These are phyloP conservation scores for Colaptes auratus DNA, from an alignment of 2,113 vertebrate genomes.

Conservation along the genomic window DNA sequence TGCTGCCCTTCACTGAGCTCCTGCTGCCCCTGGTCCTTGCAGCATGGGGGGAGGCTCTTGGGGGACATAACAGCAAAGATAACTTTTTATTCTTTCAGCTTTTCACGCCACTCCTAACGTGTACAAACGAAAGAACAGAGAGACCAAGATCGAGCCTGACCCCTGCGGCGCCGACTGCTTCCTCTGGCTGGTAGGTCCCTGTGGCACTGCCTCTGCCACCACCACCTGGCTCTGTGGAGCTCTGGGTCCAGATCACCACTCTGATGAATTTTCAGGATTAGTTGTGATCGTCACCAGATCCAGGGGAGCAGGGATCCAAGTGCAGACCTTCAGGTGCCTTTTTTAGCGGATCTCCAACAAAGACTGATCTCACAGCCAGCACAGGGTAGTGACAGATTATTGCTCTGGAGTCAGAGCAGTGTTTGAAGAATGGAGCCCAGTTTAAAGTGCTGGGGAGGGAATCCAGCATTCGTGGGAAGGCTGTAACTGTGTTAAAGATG, in stretches of 20 bases:
- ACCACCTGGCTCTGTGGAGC: neutral
- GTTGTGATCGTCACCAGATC: neutral
- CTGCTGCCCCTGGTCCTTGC: neutral
- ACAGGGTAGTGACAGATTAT: neutral
- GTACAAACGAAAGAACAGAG: constrained; percentile 95
- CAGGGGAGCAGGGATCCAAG: neutral
- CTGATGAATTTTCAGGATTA: neutral
- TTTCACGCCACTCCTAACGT: constrained; percentile 97
- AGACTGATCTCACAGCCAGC: neutral
- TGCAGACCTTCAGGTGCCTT: neutral
- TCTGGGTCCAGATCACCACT: neutral
- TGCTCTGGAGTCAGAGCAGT: neutral
- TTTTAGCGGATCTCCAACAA: neutral
- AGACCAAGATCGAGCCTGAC: constrained; percentile 94
- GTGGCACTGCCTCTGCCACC: neutral
- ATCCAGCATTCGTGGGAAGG: neutral
- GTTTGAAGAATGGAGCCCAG: neutral
- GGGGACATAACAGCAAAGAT: neutral
- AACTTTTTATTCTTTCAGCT: constrained; percentile 79
- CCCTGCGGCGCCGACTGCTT: constrained; percentile 96
- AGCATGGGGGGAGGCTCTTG: neutral
- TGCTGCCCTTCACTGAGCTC: neutral
- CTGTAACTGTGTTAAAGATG: neutral
- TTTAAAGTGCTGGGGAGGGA: neutral
- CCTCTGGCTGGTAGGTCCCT: constrained; percentile 87